A percentile compares a stretch with the other conserved stretches of the same genome.
These are phyloP conservation scores for Campoletis raptor DNA, from an alignment of 2,888 invertebrate genomes.

Conservation along the genomic window DNA sequence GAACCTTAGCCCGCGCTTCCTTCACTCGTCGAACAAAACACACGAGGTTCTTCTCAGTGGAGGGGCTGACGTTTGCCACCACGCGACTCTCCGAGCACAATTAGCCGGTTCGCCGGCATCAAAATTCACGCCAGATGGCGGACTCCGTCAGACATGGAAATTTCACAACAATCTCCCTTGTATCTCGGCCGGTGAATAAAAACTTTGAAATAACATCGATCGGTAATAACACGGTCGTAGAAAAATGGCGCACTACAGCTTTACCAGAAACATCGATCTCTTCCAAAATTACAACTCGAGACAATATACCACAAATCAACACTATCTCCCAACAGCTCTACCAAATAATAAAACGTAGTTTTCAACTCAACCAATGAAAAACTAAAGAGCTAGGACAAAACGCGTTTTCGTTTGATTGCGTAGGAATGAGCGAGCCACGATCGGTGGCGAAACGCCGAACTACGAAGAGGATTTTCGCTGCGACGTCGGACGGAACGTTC, in stretches of 20 bases:
- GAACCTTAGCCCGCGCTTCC: constrained; percentile 83
- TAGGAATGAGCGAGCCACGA: neutral
- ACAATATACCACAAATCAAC: too few relatives aligned
- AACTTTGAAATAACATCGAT: neutral
- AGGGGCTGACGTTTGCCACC: constrained; percentile 64
- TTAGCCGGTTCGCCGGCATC: constrained; percentile 29
- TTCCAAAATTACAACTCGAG: too few relatives aligned
- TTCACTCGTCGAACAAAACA: constrained; percentile 67
- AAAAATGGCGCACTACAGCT: too few relatives aligned
- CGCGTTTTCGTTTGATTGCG: neutral
- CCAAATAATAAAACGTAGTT: too few relatives aligned
- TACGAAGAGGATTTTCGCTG: neutral
- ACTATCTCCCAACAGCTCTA: too few relatives aligned
- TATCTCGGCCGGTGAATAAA: neutral
- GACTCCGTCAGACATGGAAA: constrained; percentile 24
- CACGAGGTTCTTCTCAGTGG: constrained; percentile 64
- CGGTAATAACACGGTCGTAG: neutral
- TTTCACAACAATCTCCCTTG: constrained; percentile 13
- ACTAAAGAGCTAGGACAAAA: too few relatives aligned
- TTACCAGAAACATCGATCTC: too few relatives aligned
- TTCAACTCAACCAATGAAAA: too few relatives aligned
- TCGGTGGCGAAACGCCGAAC: constrained; percentile 9
- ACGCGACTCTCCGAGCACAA: constrained; percentile 45
- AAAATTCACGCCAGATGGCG: constrained; percentile 46
- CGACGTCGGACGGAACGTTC: constrained; percentile 84